Base-by-base conservation (phyloP, 1,140 invertebrate species). In the Caerostris darwini region DNA sequence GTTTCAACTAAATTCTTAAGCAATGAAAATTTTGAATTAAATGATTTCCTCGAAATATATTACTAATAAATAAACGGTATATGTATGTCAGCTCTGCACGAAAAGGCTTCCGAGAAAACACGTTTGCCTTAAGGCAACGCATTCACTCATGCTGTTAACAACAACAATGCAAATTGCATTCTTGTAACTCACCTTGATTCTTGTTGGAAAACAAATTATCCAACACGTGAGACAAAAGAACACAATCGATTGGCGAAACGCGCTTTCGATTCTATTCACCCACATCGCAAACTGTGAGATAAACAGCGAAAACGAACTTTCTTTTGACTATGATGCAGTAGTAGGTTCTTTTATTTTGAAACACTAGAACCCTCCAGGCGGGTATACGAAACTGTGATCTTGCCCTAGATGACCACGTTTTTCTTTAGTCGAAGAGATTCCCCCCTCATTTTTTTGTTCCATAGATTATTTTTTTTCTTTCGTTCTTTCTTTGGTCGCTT, bases 281-380 rank as follows among this genome's bases (percentile, higher is more conserved):
- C 53, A 85, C 82, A 85, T 19, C 69, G 69, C 12, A 77, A 77
- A 83, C 59, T 19, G n/a, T 17, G 58, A 53, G 34, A 77, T 77
- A 77, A 77, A 77, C 71, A 77, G 34, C 10, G 71, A 12, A 77
- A 77, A 77, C 71, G 71, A 71, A 67, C 64, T 89, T 89, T 89
- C 64, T 89, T 89, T 89, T 71, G 87, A 88, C 34, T 61, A 1
- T 34, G 58, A 61, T 34, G 59, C 57, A 50, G 57, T 7, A 50
- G 3, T 17, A 7, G 50, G 12, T 56, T 56, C 34, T 61, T 50
- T 87, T 14, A 7, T 34, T 61, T 59, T 87, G 17, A 58, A 58
- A 50, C 17, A 57, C 64, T 8, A 54, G 6, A 50, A 6, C 64
- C 58, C 58, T 34, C 8, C 19, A 8, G 57, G n/a, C n/a, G 58